phyloP scores from a whole-genome alignment of 2,797 vertebrate genomes.

The Peromyscus attwateri region DNA sequence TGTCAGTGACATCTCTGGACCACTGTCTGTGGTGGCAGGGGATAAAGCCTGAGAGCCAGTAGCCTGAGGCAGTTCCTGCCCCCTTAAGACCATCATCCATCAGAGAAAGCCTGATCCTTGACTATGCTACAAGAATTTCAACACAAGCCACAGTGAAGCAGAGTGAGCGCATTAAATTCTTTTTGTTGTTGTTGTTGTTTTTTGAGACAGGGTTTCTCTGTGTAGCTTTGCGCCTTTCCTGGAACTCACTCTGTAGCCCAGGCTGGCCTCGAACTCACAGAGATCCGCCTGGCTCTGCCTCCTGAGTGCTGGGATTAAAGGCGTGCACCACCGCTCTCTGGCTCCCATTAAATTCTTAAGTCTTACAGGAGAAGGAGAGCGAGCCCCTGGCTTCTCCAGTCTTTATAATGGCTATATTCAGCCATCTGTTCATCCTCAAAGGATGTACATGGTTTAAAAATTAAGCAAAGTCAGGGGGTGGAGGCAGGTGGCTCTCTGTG shows the following conservation, averaged over 20 bases:
- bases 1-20: not conserved
- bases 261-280: too few species aligned
- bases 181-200: too few species aligned
- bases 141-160: not conserved
- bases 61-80: not conserved
- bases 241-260: too few species aligned
- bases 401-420: not conserved
- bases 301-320: too few species aligned
- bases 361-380: not conserved
- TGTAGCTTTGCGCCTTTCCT: too few species aligned
- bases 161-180: not conserved
- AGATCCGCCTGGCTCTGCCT: too few species aligned
- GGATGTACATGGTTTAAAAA: not conserved
- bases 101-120: not conserved
- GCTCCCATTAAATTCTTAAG: not conserved
- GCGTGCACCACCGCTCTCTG: accelerated
- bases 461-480: not conserved
- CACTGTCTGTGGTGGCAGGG: not conserved
- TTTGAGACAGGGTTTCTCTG: too few species aligned
- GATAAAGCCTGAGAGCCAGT: not conserved
- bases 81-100: not conserved
- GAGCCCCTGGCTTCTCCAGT: not conserved
- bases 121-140: not conserved
- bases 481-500: not conserved
- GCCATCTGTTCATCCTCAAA: not conserved